Conservation (phyloP, 2,797 vertebrate species). For the Eutrigla gurnardus region DNA sequence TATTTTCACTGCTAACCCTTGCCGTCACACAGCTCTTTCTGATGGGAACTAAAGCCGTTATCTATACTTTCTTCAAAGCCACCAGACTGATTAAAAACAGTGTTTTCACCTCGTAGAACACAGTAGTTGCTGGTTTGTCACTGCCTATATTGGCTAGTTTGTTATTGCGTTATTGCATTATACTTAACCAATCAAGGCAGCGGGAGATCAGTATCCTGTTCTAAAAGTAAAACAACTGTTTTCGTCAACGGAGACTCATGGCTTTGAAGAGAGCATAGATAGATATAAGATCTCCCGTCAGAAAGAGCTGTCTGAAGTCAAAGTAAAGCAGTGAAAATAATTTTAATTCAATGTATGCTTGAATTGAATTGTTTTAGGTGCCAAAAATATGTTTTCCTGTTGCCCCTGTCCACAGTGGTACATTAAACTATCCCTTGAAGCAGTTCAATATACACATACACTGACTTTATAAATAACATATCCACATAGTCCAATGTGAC, state of each 20-base stretch:
- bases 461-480: conserved; percentile 19
- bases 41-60: not conserved
- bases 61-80: not conserved
- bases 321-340: not conserved
- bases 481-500: not conserved
- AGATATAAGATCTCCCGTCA: not conserved
- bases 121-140: not conserved
- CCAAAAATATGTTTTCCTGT: not conserved
- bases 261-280: not conserved
- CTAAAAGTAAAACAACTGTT: not conserved
- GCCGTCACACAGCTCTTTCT: not conserved
- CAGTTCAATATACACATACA: conserved; percentile 15
- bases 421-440: not conserved
- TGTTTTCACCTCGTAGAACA: not conserved
- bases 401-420: not conserved
- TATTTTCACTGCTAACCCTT: not conserved
- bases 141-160: not conserved
- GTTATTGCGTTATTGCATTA: not conserved
- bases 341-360: not conserved
- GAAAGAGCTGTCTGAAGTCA: not conserved
- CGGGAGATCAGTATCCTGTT: not conserved
- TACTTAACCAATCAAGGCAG: not conserved
- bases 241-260: not conserved
- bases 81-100: not conserved
- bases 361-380: not conserved